Conservation (phyloP, 2,888 invertebrate species). For the Cerceris ruficornis region DNA sequence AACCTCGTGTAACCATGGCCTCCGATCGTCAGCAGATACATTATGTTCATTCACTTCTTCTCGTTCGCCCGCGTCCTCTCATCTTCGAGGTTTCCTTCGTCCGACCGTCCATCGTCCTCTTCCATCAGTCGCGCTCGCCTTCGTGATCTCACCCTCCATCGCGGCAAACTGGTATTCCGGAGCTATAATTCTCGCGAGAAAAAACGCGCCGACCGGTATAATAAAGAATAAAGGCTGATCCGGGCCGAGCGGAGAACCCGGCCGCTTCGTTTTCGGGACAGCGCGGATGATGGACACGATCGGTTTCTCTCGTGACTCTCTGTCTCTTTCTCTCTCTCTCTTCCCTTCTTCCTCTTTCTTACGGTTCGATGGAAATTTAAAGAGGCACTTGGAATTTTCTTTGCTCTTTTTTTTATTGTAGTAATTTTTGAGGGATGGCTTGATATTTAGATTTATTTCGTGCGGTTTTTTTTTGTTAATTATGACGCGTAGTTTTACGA, state of each 20-base stretch:
- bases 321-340: background rate
- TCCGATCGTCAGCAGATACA: slow-evolving; percentile 50
- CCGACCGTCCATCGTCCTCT: slow-evolving; percentile 44
- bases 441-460: too few relatives aligned
- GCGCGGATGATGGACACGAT: too few relatives aligned
- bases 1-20: slow-evolving; percentile 24
- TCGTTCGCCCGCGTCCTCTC: slow-evolving; percentile 1
- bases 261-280: slow-evolving; percentile 19
- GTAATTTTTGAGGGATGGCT: too few relatives aligned
- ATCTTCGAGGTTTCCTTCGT: slow-evolving; percentile 13
- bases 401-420: too few relatives aligned
- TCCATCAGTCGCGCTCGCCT: slow-evolving; percentile 13
- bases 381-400: background rate
- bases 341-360: background rate
- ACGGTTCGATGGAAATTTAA: background rate
- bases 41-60: slow-evolving; percentile 44
- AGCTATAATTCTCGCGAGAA: slow-evolving; percentile 48
- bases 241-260: slow-evolving; percentile 13
- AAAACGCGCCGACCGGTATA: slow-evolving; percentile 39
- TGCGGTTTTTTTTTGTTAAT: too few relatives aligned
- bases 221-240: slow-evolving; percentile 44
- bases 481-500: too few relatives aligned
- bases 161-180: slow-evolving; percentile 39
- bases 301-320: too few relatives aligned
- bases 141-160: slow-evolving; percentile 9